phyloP scores from a whole-genome alignment of 1,140 invertebrate genomes.

The Drosophila burlai region DNA sequence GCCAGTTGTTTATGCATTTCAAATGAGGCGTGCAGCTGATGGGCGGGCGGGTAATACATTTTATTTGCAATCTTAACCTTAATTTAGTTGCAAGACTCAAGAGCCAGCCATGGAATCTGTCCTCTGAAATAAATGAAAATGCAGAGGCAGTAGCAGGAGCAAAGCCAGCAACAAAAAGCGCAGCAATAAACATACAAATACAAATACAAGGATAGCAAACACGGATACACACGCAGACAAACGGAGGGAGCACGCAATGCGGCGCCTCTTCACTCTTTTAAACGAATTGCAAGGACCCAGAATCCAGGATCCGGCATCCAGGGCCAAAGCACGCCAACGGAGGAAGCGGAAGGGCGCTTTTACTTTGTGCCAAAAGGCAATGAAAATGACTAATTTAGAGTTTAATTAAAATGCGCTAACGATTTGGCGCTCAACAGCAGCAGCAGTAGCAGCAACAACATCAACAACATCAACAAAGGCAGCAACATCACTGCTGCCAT shows the following conservation, averaged over 20 bases:
- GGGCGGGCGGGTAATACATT: slow-evolving; percentile 67
- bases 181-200: slow-evolving; percentile 71
- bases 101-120: slow-evolving; percentile 62
- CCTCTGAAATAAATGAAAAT: slow-evolving; percentile 80
- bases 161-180: slow-evolving; percentile 70
- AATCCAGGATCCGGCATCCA: background rate
- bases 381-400: slow-evolving; percentile 82
- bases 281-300: slow-evolving; percentile 51
- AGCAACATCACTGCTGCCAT: background rate
- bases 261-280: slow-evolving; percentile 53
- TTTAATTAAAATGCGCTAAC: slow-evolving; percentile 83
- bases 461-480: slow-evolving; percentile 5
- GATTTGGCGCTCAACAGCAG: slow-evolving; percentile 63
- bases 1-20: slow-evolving; percentile 81
- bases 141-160: slow-evolving; percentile 45
- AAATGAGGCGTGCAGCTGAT: slow-evolving; percentile 61
- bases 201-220: slow-evolving; percentile 37
- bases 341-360: slow-evolving; percentile 46
- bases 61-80: slow-evolving; percentile 83
- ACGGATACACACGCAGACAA: slow-evolving; percentile 26
- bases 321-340: slow-evolving; percentile 6
- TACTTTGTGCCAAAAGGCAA: slow-evolving; percentile 72
- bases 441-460: slow-evolving; percentile 12
- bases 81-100: slow-evolving; percentile 78
- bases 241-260: slow-evolving; percentile 49